Percentiles rank a stretch among this genome's conserved stretches.
These are phyloP conservation scores for Gryllus longicercus DNA, from an alignment of 2,888 invertebrate species.

Conservation along the genomic window DNA sequence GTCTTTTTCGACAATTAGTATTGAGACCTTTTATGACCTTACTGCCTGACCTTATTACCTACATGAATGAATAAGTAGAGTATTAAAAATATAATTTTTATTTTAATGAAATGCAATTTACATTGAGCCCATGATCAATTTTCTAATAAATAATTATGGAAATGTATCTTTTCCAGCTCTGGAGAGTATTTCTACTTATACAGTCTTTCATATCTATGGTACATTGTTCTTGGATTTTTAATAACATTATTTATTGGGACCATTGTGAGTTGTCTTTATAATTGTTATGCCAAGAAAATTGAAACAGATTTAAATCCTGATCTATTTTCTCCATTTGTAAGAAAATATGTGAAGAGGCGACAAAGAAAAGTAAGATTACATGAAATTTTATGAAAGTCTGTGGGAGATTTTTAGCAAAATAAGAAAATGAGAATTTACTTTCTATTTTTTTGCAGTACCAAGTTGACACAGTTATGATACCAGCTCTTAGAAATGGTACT, in stretches of 20 bases:
- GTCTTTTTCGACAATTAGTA: no score
- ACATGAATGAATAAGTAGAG: no score
- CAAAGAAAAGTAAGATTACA: neutral
- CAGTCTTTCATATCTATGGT: conserved; percentile 52
- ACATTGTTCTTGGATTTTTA: conserved; percentile 47
- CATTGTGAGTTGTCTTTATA: conserved; percentile 50
- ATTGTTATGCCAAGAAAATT: conserved; percentile 43
- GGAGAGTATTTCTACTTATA: conserved; percentile 41
- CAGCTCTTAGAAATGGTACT: neutral
- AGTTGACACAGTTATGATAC: neutral
- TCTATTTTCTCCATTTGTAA: conserved; percentile 57
- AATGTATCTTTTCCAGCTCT: conserved; percentile 23
- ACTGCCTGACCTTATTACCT: no score
- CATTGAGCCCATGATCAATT: no score
- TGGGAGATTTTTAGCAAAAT: no score
- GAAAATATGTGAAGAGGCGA: conserved; percentile 41
- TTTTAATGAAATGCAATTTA: conserved; percentile 32
- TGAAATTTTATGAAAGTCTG: neutral
- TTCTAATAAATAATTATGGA: no score
- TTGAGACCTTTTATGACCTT: no score
- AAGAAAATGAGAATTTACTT: neutral
- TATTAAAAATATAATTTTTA: no score
- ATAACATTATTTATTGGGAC: conserved; percentile 54
- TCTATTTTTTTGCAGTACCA: neutral
- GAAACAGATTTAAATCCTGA: conserved; percentile 52